A percentile compares a stretch with the other conserved stretches of the same genome.
Conservation (phyloP, 2,113 vertebrate species). For the Megaleporinus macrocephalus region DNA sequence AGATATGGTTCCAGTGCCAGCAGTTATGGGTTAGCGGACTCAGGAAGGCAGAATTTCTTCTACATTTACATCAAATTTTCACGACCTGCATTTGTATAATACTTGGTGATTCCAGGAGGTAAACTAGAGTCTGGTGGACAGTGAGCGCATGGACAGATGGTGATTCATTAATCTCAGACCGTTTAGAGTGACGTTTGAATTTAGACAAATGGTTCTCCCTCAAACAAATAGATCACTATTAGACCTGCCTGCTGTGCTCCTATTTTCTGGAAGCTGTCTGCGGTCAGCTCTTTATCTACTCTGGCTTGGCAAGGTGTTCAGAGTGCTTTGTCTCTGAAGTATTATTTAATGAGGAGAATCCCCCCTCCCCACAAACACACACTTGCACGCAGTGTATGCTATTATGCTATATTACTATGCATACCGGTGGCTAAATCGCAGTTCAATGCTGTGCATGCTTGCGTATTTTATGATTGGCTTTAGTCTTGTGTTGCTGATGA, state of each 20-base stretch:
- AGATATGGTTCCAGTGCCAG: no score
- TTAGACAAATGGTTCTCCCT: constrained; percentile 71
- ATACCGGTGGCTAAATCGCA: constrained; percentile 9
- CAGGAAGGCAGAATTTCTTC: background rate
- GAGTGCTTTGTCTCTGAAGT: constrained; percentile 54
- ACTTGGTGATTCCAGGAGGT: background rate
- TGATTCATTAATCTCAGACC: constrained; percentile 65
- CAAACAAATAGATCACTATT: constrained; percentile 74
- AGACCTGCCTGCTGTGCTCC: constrained; percentile 61
- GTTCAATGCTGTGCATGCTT: constrained; percentile 25
- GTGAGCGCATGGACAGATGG: constrained; percentile 64
- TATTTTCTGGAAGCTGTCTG: constrained; percentile 62
- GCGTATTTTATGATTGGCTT: background rate
- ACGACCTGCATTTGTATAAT: background rate
- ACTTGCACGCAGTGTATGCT: constrained; percentile 22
- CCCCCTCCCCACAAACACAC: constrained; percentile 28
- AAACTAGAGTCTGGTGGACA: constrained; percentile 43
- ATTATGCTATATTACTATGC: background rate
- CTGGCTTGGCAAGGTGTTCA: constrained; percentile 67
- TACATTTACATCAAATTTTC: background rate
- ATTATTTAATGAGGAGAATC: constrained; percentile 62
- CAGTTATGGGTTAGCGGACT: background rate
- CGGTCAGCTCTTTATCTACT: constrained; percentile 63
- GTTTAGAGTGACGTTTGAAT: constrained; percentile 70
- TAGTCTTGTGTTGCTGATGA: constrained; percentile 3